These are phyloP conservation scores for Pharmacophagus antenor DNA, from an alignment of 2,888 invertebrate species.

Conservation along the genomic window DNA sequence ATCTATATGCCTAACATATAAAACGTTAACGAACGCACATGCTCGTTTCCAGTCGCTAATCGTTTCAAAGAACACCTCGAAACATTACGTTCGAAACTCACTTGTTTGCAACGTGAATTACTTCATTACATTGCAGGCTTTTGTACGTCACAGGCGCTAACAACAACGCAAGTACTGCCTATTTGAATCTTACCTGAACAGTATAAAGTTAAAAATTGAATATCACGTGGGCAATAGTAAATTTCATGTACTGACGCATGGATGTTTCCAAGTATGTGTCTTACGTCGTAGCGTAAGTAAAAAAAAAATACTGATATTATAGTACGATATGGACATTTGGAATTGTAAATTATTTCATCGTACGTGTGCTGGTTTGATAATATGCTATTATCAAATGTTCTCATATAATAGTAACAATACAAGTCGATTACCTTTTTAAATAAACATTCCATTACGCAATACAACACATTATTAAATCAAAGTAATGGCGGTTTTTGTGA, in stretches of 20 bases:
- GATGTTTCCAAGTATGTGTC: constrained; percentile 28
- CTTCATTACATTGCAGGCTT: constrained; percentile 25
- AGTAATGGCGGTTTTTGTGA: no score
- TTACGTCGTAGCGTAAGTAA: constrained; percentile 14
- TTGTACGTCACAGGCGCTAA: constrained; percentile 22
- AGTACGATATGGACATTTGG: constrained; percentile 13
- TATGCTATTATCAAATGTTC: background rate
- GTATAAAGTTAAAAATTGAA: constrained; percentile 5
- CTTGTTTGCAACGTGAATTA: constrained; percentile 29
- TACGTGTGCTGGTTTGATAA: background rate
- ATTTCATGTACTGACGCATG: constrained; percentile 25
- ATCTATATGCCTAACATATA: background rate
- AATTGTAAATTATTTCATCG: constrained; percentile 10
- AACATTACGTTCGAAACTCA: constrained; percentile 19
- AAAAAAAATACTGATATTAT: constrained; percentile 11
- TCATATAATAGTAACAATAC: no score
- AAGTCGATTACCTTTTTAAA: no score
- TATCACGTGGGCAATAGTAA: background rate
- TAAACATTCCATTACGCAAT: no score
- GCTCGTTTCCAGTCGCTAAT: constrained; percentile 17
- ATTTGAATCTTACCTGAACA: constrained; percentile 1
- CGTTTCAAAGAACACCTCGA: constrained; percentile 21
- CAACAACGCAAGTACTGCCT: background rate
- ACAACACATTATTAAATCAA: no score
- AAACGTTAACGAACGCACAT: constrained; percentile 6